These are phyloP conservation scores for Gibbula magus DNA, from an alignment of 2,888 invertebrate species.

Conservation along the genomic window DNA sequence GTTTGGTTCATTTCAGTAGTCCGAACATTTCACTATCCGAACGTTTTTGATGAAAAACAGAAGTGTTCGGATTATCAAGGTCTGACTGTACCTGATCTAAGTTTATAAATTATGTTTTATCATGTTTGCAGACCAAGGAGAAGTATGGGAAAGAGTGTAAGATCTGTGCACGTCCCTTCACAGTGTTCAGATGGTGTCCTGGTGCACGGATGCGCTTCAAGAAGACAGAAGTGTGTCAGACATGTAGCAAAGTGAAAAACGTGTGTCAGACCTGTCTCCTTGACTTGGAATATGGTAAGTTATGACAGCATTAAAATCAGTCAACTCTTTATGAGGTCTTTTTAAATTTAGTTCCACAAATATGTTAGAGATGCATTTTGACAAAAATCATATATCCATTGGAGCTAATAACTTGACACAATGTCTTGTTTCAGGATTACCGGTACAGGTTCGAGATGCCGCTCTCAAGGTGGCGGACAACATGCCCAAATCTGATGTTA, in stretches of 20 bases:
- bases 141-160: constrained; percentile 96
- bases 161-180: constrained; percentile 94
- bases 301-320: not conserved
- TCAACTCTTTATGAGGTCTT: not conserved
- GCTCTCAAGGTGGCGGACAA: constrained; percentile 91
- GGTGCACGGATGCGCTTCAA: constrained; percentile 96
- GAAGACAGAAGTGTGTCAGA: constrained; percentile 97
- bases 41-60: too few relatives aligned
- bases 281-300: constrained; percentile 89
- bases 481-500: constrained; percentile 93
- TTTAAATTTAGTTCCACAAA: not conserved
- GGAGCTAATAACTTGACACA: not conserved
- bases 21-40: too few relatives aligned
- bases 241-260: constrained; percentile 94
- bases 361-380: not conserved
- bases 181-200: constrained; percentile 97
- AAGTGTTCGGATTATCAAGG: too few relatives aligned
- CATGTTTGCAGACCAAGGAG: constrained; percentile 87
- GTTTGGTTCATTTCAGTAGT: too few relatives aligned
- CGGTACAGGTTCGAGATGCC: constrained; percentile 88
- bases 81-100: too few relatives aligned
- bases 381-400: not conserved
- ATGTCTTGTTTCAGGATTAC: constrained; percentile 75
- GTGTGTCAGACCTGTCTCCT: constrained; percentile 96
- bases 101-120: not conserved